Conservation (phyloP, 1,140 invertebrate genomes). For the Colletes latitarsis region DNA sequence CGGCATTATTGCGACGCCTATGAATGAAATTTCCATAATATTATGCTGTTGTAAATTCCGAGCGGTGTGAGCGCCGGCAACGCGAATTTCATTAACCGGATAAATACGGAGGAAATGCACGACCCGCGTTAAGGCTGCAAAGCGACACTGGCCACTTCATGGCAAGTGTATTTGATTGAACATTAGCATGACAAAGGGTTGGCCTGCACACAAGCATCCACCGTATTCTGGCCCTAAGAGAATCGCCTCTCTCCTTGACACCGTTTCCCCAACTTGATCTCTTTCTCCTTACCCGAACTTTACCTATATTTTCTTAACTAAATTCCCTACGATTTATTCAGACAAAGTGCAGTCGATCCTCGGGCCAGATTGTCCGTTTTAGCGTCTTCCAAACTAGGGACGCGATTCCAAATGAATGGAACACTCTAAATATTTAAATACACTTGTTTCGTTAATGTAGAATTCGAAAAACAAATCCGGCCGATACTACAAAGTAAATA, state of each 20-base stretch:
- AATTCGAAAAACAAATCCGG: no score
- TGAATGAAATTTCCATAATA: constrained; percentile 68
- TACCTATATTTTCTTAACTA: no score
- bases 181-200: constrained; percentile 69
- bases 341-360: neutral
- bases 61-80: neutral
- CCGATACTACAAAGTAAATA: no score
- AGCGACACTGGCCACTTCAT: constrained; percentile 9
- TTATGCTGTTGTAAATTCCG: constrained; percentile 54
- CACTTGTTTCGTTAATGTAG: no score
- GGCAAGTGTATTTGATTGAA: constrained; percentile 58
- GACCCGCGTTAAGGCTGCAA: constrained; percentile 14
- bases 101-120: constrained; percentile 53
- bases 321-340: neutral
- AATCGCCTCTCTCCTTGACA: constrained; percentile 21
- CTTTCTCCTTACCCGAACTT: neutral
- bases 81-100: constrained; percentile 64
- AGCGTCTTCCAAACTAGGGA: no score
- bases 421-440: no score
- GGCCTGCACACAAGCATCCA: neutral
- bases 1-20: constrained; percentile 35
- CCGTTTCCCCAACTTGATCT: neutral
- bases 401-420: no score
- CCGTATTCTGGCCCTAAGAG: no score
- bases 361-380: no score